phyloP scores from a whole-genome alignment of 2,113 vertebrate species.

The Stigmatopora nigra region DNA sequence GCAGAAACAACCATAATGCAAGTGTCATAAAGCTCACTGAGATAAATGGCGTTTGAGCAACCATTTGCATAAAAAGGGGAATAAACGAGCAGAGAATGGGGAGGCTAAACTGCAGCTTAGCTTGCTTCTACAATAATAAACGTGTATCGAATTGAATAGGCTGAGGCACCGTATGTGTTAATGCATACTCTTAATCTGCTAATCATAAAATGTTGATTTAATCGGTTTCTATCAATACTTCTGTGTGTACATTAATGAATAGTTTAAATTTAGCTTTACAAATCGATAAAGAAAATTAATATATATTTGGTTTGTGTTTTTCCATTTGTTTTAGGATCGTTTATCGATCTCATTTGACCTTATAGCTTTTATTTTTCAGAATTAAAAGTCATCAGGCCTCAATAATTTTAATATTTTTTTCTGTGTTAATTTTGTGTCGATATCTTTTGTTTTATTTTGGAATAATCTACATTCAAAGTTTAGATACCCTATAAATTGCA shows the following conservation, averaged over 20 bases:
- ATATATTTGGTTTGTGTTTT: too few species aligned
- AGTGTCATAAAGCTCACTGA: conserved; percentile 40
- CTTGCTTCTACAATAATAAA: conserved; percentile 39
- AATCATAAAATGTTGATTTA: background rate
- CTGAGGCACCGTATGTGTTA: conserved; percentile 10
- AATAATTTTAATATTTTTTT: too few species aligned
- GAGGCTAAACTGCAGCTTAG: conserved; percentile 13
- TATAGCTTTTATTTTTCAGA: too few species aligned
- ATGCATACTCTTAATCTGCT: background rate
- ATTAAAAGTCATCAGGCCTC: too few species aligned
- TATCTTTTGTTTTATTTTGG: too few species aligned
- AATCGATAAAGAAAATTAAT: too few species aligned
- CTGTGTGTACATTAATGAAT: background rate
- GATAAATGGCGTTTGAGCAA: conserved; percentile 61
- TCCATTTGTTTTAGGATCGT: too few species aligned
- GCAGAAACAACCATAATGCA: conserved; percentile 23
- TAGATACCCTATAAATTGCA: too few species aligned
- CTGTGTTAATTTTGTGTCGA: too few species aligned
- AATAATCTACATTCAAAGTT: too few species aligned
- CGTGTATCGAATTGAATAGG: conserved; percentile 32
- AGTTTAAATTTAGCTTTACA: too few species aligned
- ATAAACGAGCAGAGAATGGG: conserved; percentile 11
- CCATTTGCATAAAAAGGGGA: conserved; percentile 63
- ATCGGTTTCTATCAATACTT: background rate
- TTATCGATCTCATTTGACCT: too few species aligned